Base-by-base conservation (phyloP, 2,888 invertebrate species). In the Willowsia nigromaculata region DNA sequence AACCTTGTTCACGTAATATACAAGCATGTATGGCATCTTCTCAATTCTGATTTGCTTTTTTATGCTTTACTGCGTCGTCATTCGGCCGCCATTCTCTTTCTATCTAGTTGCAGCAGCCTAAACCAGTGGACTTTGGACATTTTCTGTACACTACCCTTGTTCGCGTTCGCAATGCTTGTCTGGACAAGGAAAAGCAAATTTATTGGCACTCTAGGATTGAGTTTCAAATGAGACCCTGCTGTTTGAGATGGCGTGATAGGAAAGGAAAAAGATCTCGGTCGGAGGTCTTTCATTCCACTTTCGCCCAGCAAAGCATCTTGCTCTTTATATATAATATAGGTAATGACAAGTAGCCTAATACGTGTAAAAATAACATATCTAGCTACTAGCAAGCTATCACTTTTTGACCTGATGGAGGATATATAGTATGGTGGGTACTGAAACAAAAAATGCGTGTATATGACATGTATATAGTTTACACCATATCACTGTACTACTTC, bases 131-230 rank as follows among this genome's bases (percentile, higher is more conserved):
- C 76, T 47, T 74, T 37, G 78, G 25, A 78, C 47, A 62, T 62
- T 78, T 78, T 74, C 65, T 74, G 1, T 68, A 22, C 65, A 18
- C 76, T 50, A 78, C 6, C 85, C 85, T 40, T 74, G 53, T 56
- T 68, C 25, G 80, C 25, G 53, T 56, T 68, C 25, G 80, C 25
- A 81, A 82, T 88, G 74, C 33, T 62, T 82, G 82, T 59, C 82
- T 33, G 88, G 76, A 81, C 74, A 74, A 71, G 65, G 56, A 47
- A 88, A 82, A 76, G 76, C 82, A 88, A 88, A 88, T 88, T 82
- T 89, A 89, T 84, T 89, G 84, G 78, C 80, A 84, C 80, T 84
- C 84, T 68, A 84, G 68, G 88, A 84, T 89, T 68, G 84, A 89
- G 88, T 84, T 85, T 89, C 84, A 37, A 84, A 78, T 84, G 88